These are phyloP conservation scores for Arvicola amphibius DNA, from an alignment of 2,797 vertebrate genomes.

Conservation along the genomic window DNA sequence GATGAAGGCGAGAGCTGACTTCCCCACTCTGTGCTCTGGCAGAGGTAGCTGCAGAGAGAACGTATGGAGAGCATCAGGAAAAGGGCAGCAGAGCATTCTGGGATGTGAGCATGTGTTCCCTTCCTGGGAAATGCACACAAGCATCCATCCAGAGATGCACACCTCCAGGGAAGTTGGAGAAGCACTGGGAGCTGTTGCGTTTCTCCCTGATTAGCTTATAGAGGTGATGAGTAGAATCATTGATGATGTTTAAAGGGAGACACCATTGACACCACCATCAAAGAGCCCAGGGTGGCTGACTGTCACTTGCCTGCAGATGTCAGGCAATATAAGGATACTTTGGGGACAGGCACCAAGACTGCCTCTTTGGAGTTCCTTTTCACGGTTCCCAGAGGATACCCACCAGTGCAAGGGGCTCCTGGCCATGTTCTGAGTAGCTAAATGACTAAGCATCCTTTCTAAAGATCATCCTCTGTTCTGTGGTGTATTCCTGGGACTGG, in stretches of 20 bases:
- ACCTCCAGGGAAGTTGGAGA: neutral
- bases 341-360: neutral
- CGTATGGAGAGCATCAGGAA: no score
- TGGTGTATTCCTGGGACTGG: neutral
- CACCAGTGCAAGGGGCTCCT: neutral
- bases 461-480: neutral
- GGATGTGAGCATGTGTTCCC: no score
- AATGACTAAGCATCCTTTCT: neutral
- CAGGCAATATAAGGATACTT: neutral
- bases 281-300: neutral
- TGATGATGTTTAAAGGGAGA: neutral
- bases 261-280: neutral
- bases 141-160: neutral
- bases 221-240: neutral
- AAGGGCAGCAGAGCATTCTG: neutral
- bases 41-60: neutral
- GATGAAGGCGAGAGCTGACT: neutral
- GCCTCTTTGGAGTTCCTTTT: neutral
- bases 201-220: neutral
- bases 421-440: accelerated
- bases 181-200: no score
- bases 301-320: neutral
- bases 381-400: neutral
- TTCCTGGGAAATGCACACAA: neutral
- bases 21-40: neutral